phyloP scores from a whole-genome alignment of 2,797 vertebrate species.

The Aeoliscus strigatus region DNA sequence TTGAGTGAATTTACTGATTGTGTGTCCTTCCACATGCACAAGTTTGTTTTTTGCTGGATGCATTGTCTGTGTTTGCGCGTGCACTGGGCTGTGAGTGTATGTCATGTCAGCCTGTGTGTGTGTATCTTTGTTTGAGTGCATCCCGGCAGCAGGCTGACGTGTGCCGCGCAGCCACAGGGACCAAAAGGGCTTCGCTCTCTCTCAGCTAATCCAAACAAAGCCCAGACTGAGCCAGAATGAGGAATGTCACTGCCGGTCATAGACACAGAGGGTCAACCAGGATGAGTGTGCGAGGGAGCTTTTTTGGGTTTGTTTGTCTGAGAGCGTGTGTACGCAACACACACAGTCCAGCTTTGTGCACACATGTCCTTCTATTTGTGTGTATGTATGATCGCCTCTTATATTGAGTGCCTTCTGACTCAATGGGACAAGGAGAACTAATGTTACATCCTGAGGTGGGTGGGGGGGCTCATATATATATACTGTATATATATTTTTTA shows the following conservation, averaged over 20 bases:
- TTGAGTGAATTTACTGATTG: conserved; percentile 25
- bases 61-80: conserved; percentile 7
- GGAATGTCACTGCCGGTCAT: conserved; percentile 65
- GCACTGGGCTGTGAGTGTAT: conserved; percentile 1
- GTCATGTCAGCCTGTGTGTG: conserved; percentile 30
- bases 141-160: conserved; percentile 65
- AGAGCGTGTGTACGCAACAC: not conserved
- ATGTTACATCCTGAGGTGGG: too few relatives aligned
- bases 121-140: conserved; percentile 40
- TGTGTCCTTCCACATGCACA: conserved; percentile 5
- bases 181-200: conserved; percentile 65
- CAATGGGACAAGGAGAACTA: too few relatives aligned
- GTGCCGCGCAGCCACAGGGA: conserved; percentile 62
- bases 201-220: conserved; percentile 81
- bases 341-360: not conserved
- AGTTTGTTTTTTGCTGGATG: conserved; percentile 11
- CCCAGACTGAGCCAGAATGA: conserved; percentile 61
- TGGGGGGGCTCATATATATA: conserved; percentile 9
- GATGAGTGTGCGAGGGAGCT: conserved; percentile 12
- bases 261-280: conserved; percentile 48
- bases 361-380: too few relatives aligned
- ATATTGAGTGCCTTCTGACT: too few relatives aligned
- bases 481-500: too few relatives aligned
- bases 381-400: too few relatives aligned
- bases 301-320: conserved; percentile 11